Evolutionary conservation across 2,113 vertebrate genomes (phyloP).

Genomic region (Scatophagus argus): DNA sequence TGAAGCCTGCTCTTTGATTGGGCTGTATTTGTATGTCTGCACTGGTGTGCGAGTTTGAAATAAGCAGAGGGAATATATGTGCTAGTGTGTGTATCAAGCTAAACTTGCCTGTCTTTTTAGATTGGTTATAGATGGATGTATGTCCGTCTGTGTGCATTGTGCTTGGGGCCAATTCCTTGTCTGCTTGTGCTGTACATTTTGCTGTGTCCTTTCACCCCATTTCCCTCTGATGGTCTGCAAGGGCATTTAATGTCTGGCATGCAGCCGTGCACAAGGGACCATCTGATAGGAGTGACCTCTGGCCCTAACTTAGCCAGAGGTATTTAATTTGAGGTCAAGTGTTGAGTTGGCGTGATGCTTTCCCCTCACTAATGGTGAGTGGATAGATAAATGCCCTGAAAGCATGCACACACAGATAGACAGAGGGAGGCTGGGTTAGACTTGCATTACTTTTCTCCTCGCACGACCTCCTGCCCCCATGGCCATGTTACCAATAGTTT

Average conservation of each 20-base stretch:
- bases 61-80: not conserved
- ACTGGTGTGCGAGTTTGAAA: constrained; percentile 30
- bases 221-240: constrained; percentile 53
- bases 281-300: constrained; percentile 59
- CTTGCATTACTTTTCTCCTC: constrained; percentile 46
- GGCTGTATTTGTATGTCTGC: constrained; percentile 51
- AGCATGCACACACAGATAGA: constrained; percentile 40
- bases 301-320: constrained; percentile 48
- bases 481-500: constrained; percentile 8
- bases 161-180: constrained; percentile 25
- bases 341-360: constrained; percentile 59
- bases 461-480: constrained; percentile 29
- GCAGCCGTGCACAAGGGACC: constrained; percentile 47
- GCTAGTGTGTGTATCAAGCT: constrained; percentile 28
- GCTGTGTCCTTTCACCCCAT: constrained; percentile 57
- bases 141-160: constrained; percentile 25
- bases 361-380: constrained; percentile 55
- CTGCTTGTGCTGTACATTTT: constrained; percentile 32
- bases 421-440: constrained; percentile 31
- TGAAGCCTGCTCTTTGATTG: constrained; percentile 57
- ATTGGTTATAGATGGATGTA: constrained; percentile 6
- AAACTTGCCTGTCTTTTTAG: constrained; percentile 40
- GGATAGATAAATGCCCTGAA: constrained; percentile 65
- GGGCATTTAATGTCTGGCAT: constrained; percentile 62
- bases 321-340: constrained; percentile 66